Conservation (phyloP, 2,797 vertebrate species). For the Harpagifer antarcticus region DNA sequence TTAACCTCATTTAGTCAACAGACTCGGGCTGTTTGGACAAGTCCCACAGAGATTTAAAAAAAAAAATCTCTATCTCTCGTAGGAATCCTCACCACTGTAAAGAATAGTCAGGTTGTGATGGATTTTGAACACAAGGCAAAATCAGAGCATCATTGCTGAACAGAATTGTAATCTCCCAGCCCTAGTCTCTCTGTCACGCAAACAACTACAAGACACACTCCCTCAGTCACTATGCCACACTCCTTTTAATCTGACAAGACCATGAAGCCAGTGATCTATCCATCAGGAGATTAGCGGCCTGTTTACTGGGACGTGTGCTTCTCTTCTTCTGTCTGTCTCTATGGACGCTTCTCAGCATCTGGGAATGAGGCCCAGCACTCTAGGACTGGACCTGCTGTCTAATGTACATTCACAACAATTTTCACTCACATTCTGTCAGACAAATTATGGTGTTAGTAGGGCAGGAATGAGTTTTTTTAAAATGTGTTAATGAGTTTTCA, state of each 20-base stretch:
- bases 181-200: background rate
- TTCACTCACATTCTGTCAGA: constrained; percentile 42
- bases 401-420: constrained; percentile 44
- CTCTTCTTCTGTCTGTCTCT: constrained; percentile 47
- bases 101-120: no score
- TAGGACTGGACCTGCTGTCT: constrained; percentile 46
- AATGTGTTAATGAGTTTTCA: constrained; percentile 39
- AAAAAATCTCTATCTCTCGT: constrained; percentile 7
- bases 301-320: constrained; percentile 51
- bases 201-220: constrained; percentile 20
- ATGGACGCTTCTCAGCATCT: constrained; percentile 17
- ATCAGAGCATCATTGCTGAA: no score
- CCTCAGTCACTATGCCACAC: constrained; percentile 3
- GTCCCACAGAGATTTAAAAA: constrained; percentile 37
- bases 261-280: constrained; percentile 31
- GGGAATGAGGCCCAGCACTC: constrained; percentile 44
- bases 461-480: constrained; percentile 20
- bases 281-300: constrained; percentile 51
- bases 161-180: no score
- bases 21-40: constrained; percentile 44
- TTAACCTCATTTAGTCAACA: constrained; percentile 59
- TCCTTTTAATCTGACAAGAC: constrained; percentile 59
- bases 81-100: no score
- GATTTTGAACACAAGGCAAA: no score
- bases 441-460: constrained; percentile 53